A percentile compares a stretch with the other conserved stretches of the same genome.
Evolutionary conservation across 1,140 invertebrate genomes (phyloP).

Genomic region (Drosophila subpulchrella): DNA sequence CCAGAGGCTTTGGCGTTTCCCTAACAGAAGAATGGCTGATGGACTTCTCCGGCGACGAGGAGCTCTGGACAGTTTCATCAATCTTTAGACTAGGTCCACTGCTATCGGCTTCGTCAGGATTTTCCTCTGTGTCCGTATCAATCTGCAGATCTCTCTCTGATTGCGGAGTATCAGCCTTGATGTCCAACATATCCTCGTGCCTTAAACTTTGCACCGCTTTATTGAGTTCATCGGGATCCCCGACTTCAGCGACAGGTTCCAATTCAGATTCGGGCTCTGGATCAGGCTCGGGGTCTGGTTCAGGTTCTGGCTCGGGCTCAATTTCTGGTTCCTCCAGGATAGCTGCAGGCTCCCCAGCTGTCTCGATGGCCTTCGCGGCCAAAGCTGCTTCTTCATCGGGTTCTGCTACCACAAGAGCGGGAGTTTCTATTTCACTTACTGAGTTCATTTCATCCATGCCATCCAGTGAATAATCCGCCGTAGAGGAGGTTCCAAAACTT

Average conservation of each 20-base stretch:
- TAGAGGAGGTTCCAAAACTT: conserved; percentile 88
- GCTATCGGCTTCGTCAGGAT: conserved; percentile 85
- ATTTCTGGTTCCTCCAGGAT: conserved; percentile 52
- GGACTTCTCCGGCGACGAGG: conserved; percentile 32
- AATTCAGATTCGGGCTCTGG: conserved; percentile 48
- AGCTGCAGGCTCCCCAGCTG: conserved; percentile 51
- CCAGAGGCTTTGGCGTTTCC: background rate
- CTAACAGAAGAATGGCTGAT: conserved; percentile 10
- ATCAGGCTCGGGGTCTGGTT: conserved; percentile 9
- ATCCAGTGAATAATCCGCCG: conserved; percentile 86
- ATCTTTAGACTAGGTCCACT: conserved; percentile 79
- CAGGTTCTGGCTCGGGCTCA: conserved; percentile 33
- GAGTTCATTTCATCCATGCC: conserved; percentile 84
- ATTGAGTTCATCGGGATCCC: conserved; percentile 91
- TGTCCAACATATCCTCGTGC: conserved; percentile 89
- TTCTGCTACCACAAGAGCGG: conserved; percentile 55
- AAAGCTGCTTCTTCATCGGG: conserved; percentile 75
- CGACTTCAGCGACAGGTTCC: conserved; percentile 19
- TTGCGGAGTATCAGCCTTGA: conserved; percentile 93
- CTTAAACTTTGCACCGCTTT: conserved; percentile 91
- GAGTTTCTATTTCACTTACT: conserved; percentile 48
- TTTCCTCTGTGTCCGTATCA: conserved; percentile 93
- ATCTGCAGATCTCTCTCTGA: conserved; percentile 94
- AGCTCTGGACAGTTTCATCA: conserved; percentile 64
- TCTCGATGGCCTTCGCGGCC: conserved; percentile 77